phyloP scores from a whole-genome alignment of 2,797 vertebrate species.

The Scyliorhinus canicula region DNA sequence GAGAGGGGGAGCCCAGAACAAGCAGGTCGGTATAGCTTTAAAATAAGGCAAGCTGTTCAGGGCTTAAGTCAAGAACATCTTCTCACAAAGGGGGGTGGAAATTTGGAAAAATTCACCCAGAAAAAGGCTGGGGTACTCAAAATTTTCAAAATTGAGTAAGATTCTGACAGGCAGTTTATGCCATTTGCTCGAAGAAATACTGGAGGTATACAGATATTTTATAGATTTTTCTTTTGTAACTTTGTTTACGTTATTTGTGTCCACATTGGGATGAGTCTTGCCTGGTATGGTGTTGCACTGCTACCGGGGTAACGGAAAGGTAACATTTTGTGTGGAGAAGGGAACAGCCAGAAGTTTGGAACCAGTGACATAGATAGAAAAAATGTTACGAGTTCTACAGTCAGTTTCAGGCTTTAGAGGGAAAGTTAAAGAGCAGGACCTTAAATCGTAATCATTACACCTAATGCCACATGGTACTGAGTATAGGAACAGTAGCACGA shows the following conservation, averaged over 20 bases:
- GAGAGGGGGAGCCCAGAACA: background rate
- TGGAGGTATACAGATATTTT: background rate
- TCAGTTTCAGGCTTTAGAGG: too few species aligned
- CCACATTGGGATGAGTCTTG: background rate
- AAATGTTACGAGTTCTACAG: too few species aligned
- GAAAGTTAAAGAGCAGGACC: too few species aligned
- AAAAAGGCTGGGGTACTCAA: background rate
- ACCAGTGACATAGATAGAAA: background rate
- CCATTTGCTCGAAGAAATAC: background rate
- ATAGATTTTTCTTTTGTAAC: background rate
- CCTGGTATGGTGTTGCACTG: background rate
- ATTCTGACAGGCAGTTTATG: background rate
- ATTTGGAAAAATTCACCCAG: background rate
- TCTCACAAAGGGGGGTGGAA: background rate
- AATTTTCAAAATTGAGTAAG: background rate
- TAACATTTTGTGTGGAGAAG: background rate
- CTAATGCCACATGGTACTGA: too few species aligned
- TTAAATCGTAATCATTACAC: too few species aligned
- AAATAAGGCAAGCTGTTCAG: background rate
- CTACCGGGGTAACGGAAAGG: background rate
- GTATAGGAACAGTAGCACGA: too few species aligned
- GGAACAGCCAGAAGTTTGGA: background rate
- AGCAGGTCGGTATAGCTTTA: background rate
- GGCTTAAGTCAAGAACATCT: background rate
- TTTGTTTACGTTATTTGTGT: background rate